Evolutionary conservation across 1,140 invertebrate species (phyloP).

Genomic region (Drosophila ambigua): DNA sequence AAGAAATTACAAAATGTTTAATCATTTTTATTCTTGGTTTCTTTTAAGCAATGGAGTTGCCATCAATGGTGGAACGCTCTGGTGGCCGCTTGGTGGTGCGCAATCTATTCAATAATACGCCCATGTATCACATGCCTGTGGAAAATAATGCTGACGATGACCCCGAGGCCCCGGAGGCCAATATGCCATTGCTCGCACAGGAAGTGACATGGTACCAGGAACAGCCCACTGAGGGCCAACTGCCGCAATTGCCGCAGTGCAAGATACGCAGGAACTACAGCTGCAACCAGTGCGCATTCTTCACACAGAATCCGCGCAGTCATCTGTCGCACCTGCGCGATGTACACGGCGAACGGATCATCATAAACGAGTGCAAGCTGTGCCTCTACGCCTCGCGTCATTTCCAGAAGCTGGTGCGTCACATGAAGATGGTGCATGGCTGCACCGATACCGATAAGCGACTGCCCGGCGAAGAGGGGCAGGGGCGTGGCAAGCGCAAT

Average conservation of each 20-base stretch:
- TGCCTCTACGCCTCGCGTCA: conserved; percentile 95
- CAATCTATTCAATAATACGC: conserved; percentile 85
- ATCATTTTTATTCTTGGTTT: neutral
- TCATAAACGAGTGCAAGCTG: conserved; percentile 91
- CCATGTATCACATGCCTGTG: conserved; percentile 36
- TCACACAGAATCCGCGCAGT: conserved; percentile 91
- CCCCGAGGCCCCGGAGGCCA: too few relatives aligned
- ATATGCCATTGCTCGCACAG: too few relatives aligned
- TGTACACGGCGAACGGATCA: conserved; percentile 90
- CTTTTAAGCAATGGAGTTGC: conserved; percentile 84
- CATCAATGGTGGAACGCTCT: conserved; percentile 87
- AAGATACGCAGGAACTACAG: conserved; percentile 91
- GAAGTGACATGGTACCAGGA: neutral
- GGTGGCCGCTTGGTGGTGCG: conserved; percentile 86
- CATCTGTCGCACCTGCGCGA: conserved; percentile 91
- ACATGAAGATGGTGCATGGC: conserved; percentile 91
- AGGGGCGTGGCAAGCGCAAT: conserved; percentile 56
- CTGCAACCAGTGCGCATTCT: conserved; percentile 89
- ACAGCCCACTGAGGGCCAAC: neutral
- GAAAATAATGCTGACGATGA: conserved; percentile 1
- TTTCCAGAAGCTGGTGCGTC: conserved; percentile 92
- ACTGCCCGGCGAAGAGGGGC: conserved; percentile 37
- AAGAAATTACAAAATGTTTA: too few relatives aligned
- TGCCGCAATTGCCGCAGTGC: conserved; percentile 88
- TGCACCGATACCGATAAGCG: conserved; percentile 58